Evolutionary conservation across 2,888 invertebrate species (phyloP).

Genomic region (Melipona beecheii): DNA sequence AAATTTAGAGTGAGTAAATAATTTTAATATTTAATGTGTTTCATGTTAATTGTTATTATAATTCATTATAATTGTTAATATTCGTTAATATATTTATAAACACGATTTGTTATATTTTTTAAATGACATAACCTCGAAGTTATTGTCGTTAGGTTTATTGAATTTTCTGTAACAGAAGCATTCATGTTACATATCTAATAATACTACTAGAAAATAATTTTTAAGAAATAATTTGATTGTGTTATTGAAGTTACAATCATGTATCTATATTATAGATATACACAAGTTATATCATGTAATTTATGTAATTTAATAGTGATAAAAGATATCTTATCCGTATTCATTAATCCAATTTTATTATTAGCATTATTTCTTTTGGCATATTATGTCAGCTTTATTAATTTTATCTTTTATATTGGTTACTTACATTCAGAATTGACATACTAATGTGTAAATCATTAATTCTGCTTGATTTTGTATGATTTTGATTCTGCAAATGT

Average conservation of each 20-base stretch:
- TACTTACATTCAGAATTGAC: neutral
- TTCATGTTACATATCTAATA: neutral
- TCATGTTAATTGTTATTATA: neutral
- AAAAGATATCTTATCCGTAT: neutral
- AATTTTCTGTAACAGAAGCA: neutral
- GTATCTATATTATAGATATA: too few relatives aligned
- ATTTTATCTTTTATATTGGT: neutral
- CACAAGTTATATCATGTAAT: neutral
- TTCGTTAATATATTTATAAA: neutral
- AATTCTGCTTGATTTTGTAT: neutral
- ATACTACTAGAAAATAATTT: neutral
- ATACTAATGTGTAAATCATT: neutral
- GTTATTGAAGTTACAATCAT: neutral
- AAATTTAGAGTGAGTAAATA: neutral
- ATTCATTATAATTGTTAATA: neutral
- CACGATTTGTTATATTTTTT: neutral
- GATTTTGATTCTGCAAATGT: neutral
- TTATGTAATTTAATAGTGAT: neutral
- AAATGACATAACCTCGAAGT: conserved; percentile 1
- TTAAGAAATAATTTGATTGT: neutral
- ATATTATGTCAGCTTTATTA: neutral
- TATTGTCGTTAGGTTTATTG: neutral
- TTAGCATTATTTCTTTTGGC: neutral
- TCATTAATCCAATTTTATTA: neutral
- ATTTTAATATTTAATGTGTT: neutral